These are phyloP conservation scores for Myanophis thanlyinensis DNA, from an alignment of 2,113 vertebrate species.

Conservation along the genomic window DNA sequence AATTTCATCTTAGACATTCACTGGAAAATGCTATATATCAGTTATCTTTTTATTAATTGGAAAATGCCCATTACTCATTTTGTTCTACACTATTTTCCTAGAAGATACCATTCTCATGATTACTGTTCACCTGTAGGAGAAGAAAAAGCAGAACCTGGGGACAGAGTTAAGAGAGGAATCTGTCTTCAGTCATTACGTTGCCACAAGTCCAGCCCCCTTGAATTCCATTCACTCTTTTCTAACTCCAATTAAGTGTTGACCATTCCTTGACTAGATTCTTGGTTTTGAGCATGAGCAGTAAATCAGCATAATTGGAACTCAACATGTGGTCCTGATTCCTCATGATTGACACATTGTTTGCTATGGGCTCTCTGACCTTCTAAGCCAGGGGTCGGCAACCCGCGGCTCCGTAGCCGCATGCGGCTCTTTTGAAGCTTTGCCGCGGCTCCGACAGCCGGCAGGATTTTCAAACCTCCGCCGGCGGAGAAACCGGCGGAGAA, in stretches of 20 bases:
- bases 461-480: no score
- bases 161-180: background rate
- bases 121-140: background rate
- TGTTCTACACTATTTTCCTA: background rate
- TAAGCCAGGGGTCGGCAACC: no score
- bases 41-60: background rate
- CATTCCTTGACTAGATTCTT: background rate
- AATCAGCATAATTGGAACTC: background rate
- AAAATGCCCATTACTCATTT: slow-evolving; percentile 1
- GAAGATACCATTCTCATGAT: background rate
- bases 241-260: background rate
- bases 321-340: background rate
- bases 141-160: background rate
- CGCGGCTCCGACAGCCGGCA: no score
- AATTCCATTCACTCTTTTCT: background rate
- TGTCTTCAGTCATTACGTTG: background rate
- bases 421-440: no score
- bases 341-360: background rate
- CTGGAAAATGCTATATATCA: slow-evolving; percentile 17
- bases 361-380: background rate
- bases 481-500: no score
- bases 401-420: no score
- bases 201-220: background rate
- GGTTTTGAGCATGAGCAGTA: background rate
- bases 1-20: slow-evolving; percentile 21